Conservation (phyloP, 92 coral and sea anemone species). For the Zoanthus sociatus region DNA sequence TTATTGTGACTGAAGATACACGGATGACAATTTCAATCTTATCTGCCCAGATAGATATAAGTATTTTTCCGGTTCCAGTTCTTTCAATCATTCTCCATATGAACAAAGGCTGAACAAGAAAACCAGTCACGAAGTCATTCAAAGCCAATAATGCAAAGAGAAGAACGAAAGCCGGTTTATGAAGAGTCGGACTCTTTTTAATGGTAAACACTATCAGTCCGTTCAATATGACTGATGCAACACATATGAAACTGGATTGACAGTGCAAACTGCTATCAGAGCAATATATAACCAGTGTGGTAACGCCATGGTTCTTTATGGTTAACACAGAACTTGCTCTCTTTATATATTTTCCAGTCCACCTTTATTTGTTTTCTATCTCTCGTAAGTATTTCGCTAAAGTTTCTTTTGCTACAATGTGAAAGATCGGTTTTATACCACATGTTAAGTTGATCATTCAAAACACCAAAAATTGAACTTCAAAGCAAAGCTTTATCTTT, state of each 20-base stretch:
- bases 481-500: too few relatives aligned
- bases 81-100: background rate
- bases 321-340: background rate
- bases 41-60: background rate
- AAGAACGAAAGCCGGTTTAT: background rate
- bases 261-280: background rate
- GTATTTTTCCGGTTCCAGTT: background rate
- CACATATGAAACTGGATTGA: background rate
- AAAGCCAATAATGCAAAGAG: background rate
- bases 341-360: too few relatives aligned
- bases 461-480: too few relatives aligned
- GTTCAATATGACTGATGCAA: background rate
- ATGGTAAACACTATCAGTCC: background rate
- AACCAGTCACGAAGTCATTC: background rate
- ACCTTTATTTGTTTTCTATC: too few relatives aligned
- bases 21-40: background rate
- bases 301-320: background rate
- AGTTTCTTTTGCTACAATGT: too few relatives aligned
- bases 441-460: too few relatives aligned
- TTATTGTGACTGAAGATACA: background rate
- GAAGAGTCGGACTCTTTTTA: background rate
- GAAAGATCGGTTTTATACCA: too few relatives aligned
- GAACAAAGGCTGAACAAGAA: constrained; percentile 1
- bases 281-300: background rate
- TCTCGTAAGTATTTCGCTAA: too few relatives aligned